Base-by-base conservation (phyloP, 92 coral and sea anemone species). In the Parazoanthus darwini region DNA sequence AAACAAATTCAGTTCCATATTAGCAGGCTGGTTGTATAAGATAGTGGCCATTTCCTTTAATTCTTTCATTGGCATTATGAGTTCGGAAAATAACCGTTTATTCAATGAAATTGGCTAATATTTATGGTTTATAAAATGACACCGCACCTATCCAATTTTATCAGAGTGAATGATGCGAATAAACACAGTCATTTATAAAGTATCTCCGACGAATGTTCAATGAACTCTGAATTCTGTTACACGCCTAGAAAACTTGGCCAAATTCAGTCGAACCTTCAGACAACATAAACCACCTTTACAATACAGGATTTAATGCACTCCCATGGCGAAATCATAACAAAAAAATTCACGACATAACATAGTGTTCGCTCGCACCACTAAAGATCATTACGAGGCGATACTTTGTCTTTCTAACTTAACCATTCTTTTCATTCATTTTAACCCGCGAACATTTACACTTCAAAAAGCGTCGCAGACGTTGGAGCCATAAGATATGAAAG, bases 71-170 rank as follows among this genome's bases (percentile, higher is more conserved):
- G 79, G 26, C 67, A 43, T 71, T 59, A 42, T 26, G 37, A 56
- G 87, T 14, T 44, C 36, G 63, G 79, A 84, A 70, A 70, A 46
- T 23, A 16, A 44, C 44, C 68, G 72, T 84, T 84, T 84, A 70
- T 71, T 25, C 87, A 72, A 46, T 72, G 87, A 71, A 70, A 44
- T 71, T 66, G 25, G 39, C 79, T 46, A 84, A 84, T 84, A 84
- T 84, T 84, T 84, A 71, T 43, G 46, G 14, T 70, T 18, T 50
- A 70, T 43, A 33, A 36, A 72, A 46, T 43, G 85, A 43, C 74
- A 84, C 87, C 87, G 87, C 79, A 48, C 87, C 87, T 84, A 76
- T 76, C 80, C 80, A 54, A 76, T 76, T 76, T 22, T 51, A 39
- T 76, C 80, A 76, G 42, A 76, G 35, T 76, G 43, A 76, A 63